phyloP scores from a whole-genome alignment of 2,797 vertebrate genomes.

The Lepilemur septentrionalis region DNA sequence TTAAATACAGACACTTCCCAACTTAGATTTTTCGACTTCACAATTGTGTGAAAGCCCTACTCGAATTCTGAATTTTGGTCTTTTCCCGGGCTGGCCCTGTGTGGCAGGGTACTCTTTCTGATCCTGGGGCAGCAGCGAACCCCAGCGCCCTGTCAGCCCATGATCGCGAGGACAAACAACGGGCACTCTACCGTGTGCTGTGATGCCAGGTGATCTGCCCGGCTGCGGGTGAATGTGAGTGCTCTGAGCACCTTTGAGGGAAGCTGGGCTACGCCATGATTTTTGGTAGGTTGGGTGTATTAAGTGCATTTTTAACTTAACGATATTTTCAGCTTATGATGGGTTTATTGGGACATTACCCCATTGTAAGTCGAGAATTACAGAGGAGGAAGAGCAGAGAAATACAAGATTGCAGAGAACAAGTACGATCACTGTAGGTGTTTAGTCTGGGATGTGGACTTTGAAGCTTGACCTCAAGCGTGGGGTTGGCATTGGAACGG shows the following conservation, averaged over 20 bases:
- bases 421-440: background rate
- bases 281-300: background rate
- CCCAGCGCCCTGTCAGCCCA: background rate
- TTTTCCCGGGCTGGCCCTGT: background rate
- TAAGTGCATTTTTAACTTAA: background rate
- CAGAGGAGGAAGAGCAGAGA: background rate
- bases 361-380: background rate
- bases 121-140: background rate
- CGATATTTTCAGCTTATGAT: background rate
- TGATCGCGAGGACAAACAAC: background rate
- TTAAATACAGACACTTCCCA: background rate
- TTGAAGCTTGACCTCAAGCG: background rate
- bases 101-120: background rate
- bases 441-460: background rate
- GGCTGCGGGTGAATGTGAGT: rapidly evolving
- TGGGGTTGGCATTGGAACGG: background rate
- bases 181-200: background rate
- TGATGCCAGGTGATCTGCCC: background rate
- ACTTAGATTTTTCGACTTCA: background rate
- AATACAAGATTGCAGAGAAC: background rate
- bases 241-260: background rate
- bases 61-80: background rate
- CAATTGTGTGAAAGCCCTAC: background rate
- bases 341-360: background rate
- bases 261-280: no score